A percentile compares a stretch with the other conserved stretches of the same genome.
Conservation (phyloP, 2,113 vertebrate species). For the Odocoileus virginianus region DNA sequence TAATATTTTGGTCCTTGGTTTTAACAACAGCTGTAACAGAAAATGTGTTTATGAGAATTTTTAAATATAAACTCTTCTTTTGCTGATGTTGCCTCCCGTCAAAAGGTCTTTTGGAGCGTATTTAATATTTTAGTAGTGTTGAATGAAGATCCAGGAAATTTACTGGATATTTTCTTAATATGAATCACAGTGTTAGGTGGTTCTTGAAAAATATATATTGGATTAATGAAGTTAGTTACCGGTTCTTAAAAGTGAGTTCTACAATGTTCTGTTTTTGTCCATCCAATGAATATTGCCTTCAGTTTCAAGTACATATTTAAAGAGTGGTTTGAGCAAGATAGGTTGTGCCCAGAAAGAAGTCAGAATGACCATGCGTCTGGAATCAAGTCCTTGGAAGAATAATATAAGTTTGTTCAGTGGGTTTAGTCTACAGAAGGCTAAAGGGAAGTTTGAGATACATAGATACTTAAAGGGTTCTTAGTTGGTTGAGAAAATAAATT, state of each 20-base stretch:
- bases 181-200: neutral
- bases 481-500: neutral
- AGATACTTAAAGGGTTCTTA: neutral
- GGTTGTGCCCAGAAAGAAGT: neutral
- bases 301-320: neutral
- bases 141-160: neutral
- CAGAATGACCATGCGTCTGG: neutral
- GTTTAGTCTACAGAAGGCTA: neutral
- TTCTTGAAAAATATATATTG: neutral
- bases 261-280: neutral
- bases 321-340: neutral
- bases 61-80: neutral
- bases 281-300: neutral
- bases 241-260: neutral
- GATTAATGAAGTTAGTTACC: neutral
- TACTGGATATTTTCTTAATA: constrained; percentile 5
- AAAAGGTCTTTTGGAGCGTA: neutral
- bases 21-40: neutral
- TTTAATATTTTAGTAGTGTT: constrained; percentile 1
- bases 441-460: neutral
- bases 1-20: neutral
- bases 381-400: neutral
- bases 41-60: neutral
- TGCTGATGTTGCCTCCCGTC: neutral
- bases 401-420: neutral